phyloP scores from a whole-genome alignment of 2,113 vertebrate species.

The Piaya cayana region DNA sequence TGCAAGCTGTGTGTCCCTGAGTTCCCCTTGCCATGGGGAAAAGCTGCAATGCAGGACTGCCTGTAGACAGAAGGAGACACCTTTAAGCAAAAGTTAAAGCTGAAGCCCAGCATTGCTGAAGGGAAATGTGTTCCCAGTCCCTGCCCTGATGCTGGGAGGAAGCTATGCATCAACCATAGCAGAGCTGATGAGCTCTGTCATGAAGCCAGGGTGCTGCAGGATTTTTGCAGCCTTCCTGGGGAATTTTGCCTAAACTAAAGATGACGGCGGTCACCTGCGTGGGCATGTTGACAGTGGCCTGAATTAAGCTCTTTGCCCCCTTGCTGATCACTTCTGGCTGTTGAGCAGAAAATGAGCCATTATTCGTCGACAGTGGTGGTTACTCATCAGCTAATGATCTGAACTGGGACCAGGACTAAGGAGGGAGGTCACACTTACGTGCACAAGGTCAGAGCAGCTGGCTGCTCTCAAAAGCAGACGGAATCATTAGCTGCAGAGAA shows the following conservation, averaged over 20 bases:
- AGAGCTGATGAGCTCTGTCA: not conserved
- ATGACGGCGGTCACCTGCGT: accelerated
- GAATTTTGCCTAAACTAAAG: not conserved
- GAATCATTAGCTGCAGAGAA: not conserved
- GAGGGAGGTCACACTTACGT: not conserved
- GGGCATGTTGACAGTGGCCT: not conserved
- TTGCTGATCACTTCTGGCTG: conserved; percentile 27
- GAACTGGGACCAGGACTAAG: not conserved
- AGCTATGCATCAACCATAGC: not conserved
- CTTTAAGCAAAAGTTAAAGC: not conserved
- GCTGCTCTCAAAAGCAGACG: not conserved
- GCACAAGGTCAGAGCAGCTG: conserved; percentile 25
- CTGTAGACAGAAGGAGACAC: not conserved
- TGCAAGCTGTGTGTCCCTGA: not conserved
- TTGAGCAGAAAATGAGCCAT: conserved; percentile 19
- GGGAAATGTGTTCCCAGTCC: accelerated
- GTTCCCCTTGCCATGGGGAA: not conserved
- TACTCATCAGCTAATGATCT: conserved; percentile 44
- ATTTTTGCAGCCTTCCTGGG: not conserved
- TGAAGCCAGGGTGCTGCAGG: not conserved
- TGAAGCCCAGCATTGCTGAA: not conserved
- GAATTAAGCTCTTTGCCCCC: not conserved
- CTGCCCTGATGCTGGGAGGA: not conserved
- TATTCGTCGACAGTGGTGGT: not conserved
- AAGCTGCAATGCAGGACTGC: not conserved